phyloP scores from a whole-genome alignment of 2,888 invertebrate species.

The Pollenia griseotomentosa region DNA sequence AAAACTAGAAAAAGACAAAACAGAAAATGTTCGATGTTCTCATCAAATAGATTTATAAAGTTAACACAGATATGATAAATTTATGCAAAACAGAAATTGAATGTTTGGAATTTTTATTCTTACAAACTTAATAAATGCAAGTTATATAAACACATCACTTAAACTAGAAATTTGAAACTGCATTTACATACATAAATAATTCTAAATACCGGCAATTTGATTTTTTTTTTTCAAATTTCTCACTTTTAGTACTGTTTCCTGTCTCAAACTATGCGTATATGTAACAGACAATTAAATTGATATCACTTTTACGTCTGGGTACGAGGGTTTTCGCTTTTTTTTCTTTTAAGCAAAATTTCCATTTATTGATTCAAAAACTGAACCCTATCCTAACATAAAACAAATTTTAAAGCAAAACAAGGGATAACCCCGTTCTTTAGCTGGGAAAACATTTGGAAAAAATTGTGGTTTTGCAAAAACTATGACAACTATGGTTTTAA shows the following conservation, averaged over 20 bases:
- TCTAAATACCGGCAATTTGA: no score
- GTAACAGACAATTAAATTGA: conserved; percentile 33
- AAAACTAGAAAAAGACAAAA: neutral
- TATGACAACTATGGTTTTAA: conserved; percentile 33
- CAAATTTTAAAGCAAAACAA: neutral
- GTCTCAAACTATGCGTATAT: neutral
- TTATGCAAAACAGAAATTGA: no score
- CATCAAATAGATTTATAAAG: no score
- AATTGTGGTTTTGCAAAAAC: conserved; percentile 54
- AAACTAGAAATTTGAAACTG: neutral
- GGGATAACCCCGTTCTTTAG: neutral
- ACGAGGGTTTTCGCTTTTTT: neutral
- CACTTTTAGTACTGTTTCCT: neutral
- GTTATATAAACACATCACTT: no score
- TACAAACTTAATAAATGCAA: no score
- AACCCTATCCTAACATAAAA: neutral
- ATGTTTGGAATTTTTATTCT: no score
- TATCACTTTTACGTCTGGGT: neutral
- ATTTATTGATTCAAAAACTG: conserved; percentile 26
- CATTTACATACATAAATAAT: no score
- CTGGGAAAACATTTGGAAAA: conserved; percentile 41
- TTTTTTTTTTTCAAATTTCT: no score
- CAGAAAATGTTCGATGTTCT: no score
- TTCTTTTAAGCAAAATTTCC: neutral
- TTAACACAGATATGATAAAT: no score